phyloP scores from a whole-genome alignment of 1,140 invertebrate species.

The Zaprionus africanus region DNA sequence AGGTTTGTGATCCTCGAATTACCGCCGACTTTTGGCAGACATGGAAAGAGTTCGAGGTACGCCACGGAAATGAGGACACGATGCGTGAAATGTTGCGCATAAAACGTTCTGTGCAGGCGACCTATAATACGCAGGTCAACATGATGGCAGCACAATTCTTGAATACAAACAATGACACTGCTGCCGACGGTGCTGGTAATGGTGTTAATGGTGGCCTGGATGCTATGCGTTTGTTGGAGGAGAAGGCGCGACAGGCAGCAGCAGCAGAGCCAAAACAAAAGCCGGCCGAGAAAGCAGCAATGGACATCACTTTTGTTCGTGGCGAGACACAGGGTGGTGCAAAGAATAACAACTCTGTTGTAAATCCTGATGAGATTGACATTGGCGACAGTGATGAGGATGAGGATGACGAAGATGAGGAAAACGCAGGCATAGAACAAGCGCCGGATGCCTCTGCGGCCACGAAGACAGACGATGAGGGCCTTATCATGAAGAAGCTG shows the following conservation, averaged over 20 bases:
- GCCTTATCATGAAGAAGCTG: constrained; percentile 86
- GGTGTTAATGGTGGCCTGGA: constrained; percentile 91
- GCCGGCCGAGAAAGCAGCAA: constrained; percentile 68
- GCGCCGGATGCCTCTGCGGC: constrained; percentile 84
- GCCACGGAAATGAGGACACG: constrained; percentile 99
- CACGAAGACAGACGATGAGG: constrained; percentile 81
- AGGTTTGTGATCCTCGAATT: constrained; percentile 98
- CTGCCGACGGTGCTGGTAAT: constrained; percentile 88
- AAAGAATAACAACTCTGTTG: constrained; percentile 87
- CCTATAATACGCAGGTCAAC: constrained; percentile 98
- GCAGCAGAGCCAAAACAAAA: constrained; percentile 57
- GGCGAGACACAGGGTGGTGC: constrained; percentile 93
- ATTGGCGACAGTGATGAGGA: constrained; percentile 93
- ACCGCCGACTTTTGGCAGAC: constrained; percentile 98
- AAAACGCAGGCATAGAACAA: constrained; percentile 85
- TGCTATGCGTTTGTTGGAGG: constrained; percentile 95
- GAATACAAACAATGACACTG: constrained; percentile 88
- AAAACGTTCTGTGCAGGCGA: constrained; percentile 98
- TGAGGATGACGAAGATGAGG: constrained; percentile 87
- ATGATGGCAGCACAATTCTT: constrained; percentile 99
- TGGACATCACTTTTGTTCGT: constrained; percentile 92
- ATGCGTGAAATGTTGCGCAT: constrained; percentile 99
- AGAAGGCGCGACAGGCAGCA: constrained; percentile 87
- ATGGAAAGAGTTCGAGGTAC: constrained; percentile 99
- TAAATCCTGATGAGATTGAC: constrained; percentile 98